Conservation (phyloP, 2,797 vertebrate species). For the Chelon auratus region DNA sequence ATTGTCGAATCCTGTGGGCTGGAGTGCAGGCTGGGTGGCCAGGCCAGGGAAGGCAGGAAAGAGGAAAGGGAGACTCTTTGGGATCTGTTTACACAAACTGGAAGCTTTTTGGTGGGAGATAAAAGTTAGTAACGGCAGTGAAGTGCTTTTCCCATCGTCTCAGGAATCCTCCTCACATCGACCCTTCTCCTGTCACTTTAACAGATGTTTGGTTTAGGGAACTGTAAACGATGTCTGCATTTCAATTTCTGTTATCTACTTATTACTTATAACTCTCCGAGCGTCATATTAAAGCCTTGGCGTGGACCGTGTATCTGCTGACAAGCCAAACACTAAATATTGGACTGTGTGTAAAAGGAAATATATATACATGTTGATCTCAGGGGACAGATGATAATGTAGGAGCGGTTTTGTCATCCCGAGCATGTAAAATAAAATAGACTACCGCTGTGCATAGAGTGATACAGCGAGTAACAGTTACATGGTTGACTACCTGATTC, state of each 20-base stretch:
- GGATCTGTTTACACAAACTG: conserved; percentile 96
- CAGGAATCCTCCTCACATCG: conserved; percentile 75
- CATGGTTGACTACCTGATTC: conserved; percentile 54
- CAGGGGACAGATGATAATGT: conserved; percentile 38
- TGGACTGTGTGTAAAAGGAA: conserved; percentile 42
- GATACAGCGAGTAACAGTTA: conserved; percentile 36
- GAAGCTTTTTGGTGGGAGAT: conserved; percentile 92
- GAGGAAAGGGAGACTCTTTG: conserved; percentile 79
- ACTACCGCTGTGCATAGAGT: conserved; percentile 26
- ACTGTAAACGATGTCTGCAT: conserved; percentile 96
- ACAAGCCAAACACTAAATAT: conserved; percentile 56
- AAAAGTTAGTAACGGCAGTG: conserved; percentile 89
- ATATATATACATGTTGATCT: conserved; percentile 48
- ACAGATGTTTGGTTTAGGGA: conserved; percentile 97
- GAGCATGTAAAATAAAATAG: conserved; percentile 36
- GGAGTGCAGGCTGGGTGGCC: conserved; percentile 78
- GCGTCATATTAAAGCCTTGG: conserved; percentile 91
- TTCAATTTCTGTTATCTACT: conserved; percentile 93
- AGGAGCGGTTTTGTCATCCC: conserved; percentile 26
- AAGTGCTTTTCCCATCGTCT: conserved; percentile 95
- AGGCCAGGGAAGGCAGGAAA: conserved; percentile 58
- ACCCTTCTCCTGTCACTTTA: conserved; percentile 93
- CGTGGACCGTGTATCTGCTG: conserved; percentile 68
- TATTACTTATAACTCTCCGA: conserved; percentile 91
- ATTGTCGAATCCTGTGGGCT: conserved; percentile 85